Conservation (phyloP, 2,888 invertebrate genomes). For the Drosophila acutilabella region DNA sequence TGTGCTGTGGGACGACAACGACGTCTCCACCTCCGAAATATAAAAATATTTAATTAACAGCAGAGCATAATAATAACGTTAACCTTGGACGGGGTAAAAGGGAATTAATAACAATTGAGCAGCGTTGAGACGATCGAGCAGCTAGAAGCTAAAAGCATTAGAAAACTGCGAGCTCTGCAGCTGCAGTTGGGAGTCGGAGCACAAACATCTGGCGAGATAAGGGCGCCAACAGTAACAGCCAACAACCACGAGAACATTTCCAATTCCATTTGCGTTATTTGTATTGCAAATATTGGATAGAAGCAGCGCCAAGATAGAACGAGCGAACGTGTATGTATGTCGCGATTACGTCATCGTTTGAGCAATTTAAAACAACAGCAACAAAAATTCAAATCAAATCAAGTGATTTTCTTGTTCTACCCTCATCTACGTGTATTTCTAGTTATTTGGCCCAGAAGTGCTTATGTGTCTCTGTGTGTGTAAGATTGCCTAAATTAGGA, state of each 20-base stretch:
- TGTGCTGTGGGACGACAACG: slow-evolving; percentile 68
- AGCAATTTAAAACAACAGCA: slow-evolving; percentile 46
- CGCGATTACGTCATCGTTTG: slow-evolving; percentile 75
- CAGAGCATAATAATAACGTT: slow-evolving; percentile 22
- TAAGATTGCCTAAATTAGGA: slow-evolving; percentile 57
- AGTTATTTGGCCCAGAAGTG: slow-evolving; percentile 41
- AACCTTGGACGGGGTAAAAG: slow-evolving; percentile 63
- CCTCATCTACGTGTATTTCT: slow-evolving; percentile 38
- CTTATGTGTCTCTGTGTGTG: slow-evolving; percentile 22
- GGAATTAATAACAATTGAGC: slow-evolving; percentile 26
- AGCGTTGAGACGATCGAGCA: slow-evolving; percentile 15
- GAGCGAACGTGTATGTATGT: slow-evolving; percentile 53
- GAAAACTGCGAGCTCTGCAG: slow-evolving; percentile 33
- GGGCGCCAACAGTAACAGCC: slow-evolving; percentile 48
- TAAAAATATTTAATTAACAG: slow-evolving; percentile 7
- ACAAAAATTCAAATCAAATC: slow-evolving; percentile 17
- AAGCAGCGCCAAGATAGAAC: slow-evolving; percentile 29
- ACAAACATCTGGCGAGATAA: slow-evolving; percentile 78
- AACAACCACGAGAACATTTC: slow-evolving; percentile 1
- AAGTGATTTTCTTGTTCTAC: slow-evolving; percentile 65
- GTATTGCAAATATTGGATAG: slow-evolving; percentile 64
- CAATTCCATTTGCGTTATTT: slow-evolving; percentile 17
- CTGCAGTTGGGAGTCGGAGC: slow-evolving; percentile 31
- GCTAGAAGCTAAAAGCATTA: slow-evolving; percentile 31
- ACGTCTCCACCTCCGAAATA: slow-evolving; percentile 51